phyloP scores from a whole-genome alignment of 1,140 invertebrate genomes.

The Heliconius eleuchia region DNA sequence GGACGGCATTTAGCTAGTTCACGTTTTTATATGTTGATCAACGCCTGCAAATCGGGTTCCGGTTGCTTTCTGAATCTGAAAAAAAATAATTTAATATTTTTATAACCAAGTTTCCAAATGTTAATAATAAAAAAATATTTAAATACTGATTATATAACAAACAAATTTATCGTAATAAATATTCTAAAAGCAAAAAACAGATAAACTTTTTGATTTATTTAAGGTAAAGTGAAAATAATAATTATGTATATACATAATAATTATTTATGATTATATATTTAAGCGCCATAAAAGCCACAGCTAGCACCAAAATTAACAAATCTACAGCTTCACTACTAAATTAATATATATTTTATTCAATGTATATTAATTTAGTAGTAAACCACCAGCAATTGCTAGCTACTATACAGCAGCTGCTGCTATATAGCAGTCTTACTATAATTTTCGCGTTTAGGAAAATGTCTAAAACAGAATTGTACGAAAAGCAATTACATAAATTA shows the following conservation, averaged over 20 bases:
- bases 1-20: constrained; percentile 28
- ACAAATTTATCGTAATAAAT: background rate
- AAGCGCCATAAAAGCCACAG: too few relatives aligned
- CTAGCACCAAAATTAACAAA: too few relatives aligned
- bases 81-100: background rate
- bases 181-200: background rate
- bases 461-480: background rate
- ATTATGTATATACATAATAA: background rate
- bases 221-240: background rate
- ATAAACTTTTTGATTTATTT: background rate
- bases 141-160: background rate
- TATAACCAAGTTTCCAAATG: background rate
- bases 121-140: background rate
- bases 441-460: background rate
- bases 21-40: background rate
- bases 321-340: too few relatives aligned
- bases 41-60: constrained; percentile 40
- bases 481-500: background rate
- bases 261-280: too few relatives aligned
- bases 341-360: too few relatives aligned
- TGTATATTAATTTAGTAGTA: too few relatives aligned
- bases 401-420: too few relatives aligned
- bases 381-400: too few relatives aligned
- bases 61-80: constrained; percentile 48
- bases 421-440: background rate